Evolutionary conservation across 2,797 vertebrate species (phyloP).

Genomic region (Aselliscus stoliczkanus): DNA sequence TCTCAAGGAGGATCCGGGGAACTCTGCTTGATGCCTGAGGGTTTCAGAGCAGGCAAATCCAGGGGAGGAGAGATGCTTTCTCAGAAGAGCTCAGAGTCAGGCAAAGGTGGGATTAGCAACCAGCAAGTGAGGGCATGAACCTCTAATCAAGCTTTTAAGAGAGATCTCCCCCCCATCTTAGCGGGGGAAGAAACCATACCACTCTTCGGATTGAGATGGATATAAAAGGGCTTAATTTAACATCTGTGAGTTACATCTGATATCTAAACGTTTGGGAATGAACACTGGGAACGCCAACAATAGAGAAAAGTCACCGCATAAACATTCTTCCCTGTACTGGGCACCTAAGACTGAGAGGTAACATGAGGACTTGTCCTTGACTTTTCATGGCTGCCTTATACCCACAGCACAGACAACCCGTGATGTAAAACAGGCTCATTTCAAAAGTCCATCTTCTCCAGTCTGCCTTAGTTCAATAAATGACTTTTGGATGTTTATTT

Average conservation of each 20-base stretch:
- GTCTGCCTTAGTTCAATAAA: not conserved
- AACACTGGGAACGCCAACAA: not conserved
- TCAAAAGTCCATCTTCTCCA: not conserved
- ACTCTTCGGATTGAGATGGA: not conserved
- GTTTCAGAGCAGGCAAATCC: not conserved
- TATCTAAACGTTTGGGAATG: not conserved
- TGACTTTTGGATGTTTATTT: not conserved
- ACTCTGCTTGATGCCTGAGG: not conserved
- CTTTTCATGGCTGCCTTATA: not conserved
- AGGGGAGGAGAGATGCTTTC: not conserved
- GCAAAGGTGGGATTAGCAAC: not conserved
- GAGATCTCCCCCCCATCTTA: not conserved
- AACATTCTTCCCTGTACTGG: fast-evolving
- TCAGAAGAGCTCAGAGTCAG: not conserved
- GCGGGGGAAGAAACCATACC: not conserved
- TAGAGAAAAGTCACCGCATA: not conserved
- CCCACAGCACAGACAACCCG: not conserved
- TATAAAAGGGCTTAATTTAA: not conserved
- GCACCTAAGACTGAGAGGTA: not conserved
- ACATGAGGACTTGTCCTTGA: not conserved
- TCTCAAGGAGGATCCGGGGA: not conserved
- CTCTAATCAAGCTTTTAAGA: not conserved
- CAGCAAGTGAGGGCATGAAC: not conserved
- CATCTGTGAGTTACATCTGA: not conserved
- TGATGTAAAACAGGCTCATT: not conserved